Conservation (phyloP, 2,888 invertebrate genomes). For the Euzetes globulus region DNA sequence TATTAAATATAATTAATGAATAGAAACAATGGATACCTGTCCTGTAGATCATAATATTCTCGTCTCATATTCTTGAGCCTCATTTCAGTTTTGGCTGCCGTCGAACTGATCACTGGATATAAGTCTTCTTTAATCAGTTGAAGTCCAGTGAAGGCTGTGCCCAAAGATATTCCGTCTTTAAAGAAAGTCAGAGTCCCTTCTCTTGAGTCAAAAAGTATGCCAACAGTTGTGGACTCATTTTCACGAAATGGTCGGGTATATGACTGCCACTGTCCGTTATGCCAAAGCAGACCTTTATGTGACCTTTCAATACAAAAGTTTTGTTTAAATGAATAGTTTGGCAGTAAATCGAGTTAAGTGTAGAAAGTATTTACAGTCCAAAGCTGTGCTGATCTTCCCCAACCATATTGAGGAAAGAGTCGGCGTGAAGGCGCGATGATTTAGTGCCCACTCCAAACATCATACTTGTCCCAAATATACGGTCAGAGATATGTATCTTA, state of each 20-base stretch:
- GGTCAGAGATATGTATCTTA: slow-evolving; percentile 57
- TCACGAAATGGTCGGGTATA: slow-evolving; percentile 63
- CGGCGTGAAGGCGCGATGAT: slow-evolving; percentile 57
- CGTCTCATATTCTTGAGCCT: slow-evolving; percentile 56
- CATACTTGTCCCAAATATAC: slow-evolving; percentile 65
- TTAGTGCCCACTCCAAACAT: slow-evolving; percentile 64
- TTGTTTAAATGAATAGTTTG: neutral
- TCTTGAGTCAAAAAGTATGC: slow-evolving; percentile 61
- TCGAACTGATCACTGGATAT: slow-evolving; percentile 63
- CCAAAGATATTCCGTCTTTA: slow-evolving; percentile 61
- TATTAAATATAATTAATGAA: neutral
- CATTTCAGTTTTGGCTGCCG: slow-evolving; percentile 68
- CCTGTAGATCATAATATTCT: slow-evolving; percentile 61
- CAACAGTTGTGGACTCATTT: slow-evolving; percentile 61
- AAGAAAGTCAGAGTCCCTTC: slow-evolving; percentile 63
- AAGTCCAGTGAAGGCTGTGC: slow-evolving; percentile 62
- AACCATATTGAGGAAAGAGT: slow-evolving; percentile 61
- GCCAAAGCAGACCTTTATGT: slow-evolving; percentile 64
- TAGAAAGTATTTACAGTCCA: slow-evolving; percentile 49
- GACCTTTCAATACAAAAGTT: slow-evolving; percentile 46
- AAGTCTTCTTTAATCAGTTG: slow-evolving; percentile 56
- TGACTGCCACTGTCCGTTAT: slow-evolving; percentile 56
- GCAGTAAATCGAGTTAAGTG: neutral
- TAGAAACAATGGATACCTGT: slow-evolving; percentile 49
- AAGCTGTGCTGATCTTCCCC: slow-evolving; percentile 63